These are phyloP conservation scores for Anniella stebbinsi DNA, from an alignment of 2,797 vertebrate genomes.

Conservation along the genomic window DNA sequence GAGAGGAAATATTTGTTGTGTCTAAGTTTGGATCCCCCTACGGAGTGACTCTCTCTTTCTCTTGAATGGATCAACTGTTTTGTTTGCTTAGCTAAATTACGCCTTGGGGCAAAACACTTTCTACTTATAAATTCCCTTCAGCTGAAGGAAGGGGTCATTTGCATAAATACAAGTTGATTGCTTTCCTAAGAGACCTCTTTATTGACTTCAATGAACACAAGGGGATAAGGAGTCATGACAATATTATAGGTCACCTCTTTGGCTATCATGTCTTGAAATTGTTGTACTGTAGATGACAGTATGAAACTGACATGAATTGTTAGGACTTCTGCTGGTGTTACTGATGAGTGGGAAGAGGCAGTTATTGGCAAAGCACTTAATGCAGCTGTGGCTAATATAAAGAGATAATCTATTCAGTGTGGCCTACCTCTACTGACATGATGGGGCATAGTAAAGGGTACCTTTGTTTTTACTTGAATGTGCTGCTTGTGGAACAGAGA, in stretches of 20 bases:
- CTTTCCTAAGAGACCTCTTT: too few species aligned
- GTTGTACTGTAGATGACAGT: background rate
- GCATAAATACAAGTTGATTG: too few species aligned
- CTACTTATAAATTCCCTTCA: too few species aligned
- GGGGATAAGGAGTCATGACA: too few species aligned
- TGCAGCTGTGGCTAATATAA: background rate
- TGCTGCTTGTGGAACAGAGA: background rate
- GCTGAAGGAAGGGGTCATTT: too few species aligned
- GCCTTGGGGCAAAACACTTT: too few species aligned
- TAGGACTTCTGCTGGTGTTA: background rate
- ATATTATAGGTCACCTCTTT: background rate
- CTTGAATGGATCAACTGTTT: too few species aligned
- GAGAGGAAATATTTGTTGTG: too few species aligned
- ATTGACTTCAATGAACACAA: too few species aligned
- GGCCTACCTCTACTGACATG: background rate
- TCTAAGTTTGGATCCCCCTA: too few species aligned
- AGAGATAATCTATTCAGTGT: background rate
- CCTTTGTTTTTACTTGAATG: slow-evolving; percentile 7
- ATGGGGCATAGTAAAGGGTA: background rate
- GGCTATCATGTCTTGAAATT: background rate
- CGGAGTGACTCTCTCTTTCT: too few species aligned
- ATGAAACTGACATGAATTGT: background rate
- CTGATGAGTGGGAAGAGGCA: background rate
- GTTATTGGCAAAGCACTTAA: background rate
- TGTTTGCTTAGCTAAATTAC: too few species aligned